Evolutionary conservation across 2,113 vertebrate genomes (phyloP).

Genomic region (Pangasianodon gigas): DNA sequence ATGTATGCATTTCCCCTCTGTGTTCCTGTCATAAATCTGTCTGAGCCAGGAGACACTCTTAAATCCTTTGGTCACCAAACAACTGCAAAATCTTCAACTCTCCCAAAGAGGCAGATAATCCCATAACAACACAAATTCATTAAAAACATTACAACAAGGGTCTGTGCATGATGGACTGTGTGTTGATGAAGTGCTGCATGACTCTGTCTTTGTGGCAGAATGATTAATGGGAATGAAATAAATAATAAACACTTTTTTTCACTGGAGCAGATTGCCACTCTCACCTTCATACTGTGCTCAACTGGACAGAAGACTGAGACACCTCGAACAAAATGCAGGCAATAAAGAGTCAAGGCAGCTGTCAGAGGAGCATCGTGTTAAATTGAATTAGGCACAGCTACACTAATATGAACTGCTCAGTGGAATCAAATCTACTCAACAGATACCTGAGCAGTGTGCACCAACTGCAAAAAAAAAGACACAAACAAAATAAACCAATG

Average conservation of each 20-base stretch:
- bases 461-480: not conserved
- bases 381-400: not conserved
- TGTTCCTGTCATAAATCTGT: conserved; percentile 58
- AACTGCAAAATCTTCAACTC: conserved; percentile 61
- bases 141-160: conserved; percentile 53
- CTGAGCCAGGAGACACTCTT: conserved; percentile 40
- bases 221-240: conserved; percentile 68
- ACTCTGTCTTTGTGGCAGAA: conserved; percentile 49
- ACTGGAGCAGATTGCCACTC: not conserved
- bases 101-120: conserved; percentile 37
- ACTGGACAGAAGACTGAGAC: not conserved
- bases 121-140: conserved; percentile 46
- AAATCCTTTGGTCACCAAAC: conserved; percentile 50
- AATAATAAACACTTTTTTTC: conserved; percentile 40
- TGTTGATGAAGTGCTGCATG: conserved; percentile 58
- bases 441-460: not conserved
- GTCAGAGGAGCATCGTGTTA: not conserved
- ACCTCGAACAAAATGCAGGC: not conserved
- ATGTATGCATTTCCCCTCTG: conserved; percentile 30
- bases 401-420: not conserved
- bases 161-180: conserved; percentile 41
- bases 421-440: not conserved
- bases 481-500: not conserved
- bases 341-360: not conserved
- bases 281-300: conserved; percentile 46